phyloP scores from a whole-genome alignment of 2,888 invertebrate genomes.

The Caenorhabditis becei region DNA sequence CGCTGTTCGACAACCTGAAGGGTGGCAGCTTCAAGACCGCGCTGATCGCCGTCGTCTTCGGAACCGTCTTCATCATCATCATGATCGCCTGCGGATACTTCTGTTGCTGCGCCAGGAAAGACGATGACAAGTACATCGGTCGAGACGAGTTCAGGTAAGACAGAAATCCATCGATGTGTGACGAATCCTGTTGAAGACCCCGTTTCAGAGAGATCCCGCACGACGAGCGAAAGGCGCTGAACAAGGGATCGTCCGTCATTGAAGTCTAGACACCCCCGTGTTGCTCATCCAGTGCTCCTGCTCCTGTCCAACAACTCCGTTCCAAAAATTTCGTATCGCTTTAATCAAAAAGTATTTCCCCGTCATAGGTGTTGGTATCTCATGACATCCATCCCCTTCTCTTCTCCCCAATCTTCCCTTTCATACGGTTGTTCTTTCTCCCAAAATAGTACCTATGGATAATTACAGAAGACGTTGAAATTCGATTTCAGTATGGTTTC shows the following conservation, averaged over 20 bases:
- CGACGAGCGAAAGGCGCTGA: constrained; percentile 49
- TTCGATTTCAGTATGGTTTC: constrained; percentile 6
- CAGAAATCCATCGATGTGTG: background rate
- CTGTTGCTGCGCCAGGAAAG: constrained; percentile 48
- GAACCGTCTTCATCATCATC: constrained; percentile 43
- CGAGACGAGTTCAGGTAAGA: constrained; percentile 56
- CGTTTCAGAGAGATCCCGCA: constrained; percentile 45
- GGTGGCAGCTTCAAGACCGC: constrained; percentile 33
- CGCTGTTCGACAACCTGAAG: constrained; percentile 50
- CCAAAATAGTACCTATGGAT: background rate
- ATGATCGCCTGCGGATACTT: constrained; percentile 45
- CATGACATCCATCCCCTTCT: constrained; percentile 30
- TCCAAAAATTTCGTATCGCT: no score
- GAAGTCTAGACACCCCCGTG: constrained; percentile 21
- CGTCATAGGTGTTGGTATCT: constrained; percentile 46
- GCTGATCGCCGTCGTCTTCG: constrained; percentile 27
- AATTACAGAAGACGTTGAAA: no score
- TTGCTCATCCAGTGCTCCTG: no score
- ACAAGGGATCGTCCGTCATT: constrained; percentile 50
- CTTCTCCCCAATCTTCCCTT: constrained; percentile 5
- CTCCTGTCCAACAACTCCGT: no score
- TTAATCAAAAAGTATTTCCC: constrained; percentile 51
- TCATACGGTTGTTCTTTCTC: constrained; percentile 33
- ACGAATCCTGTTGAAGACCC: constrained; percentile 12
- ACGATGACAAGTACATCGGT: constrained; percentile 40